Conservation (phyloP, 1,140 invertebrate species). For the Cydia strobilella region DNA sequence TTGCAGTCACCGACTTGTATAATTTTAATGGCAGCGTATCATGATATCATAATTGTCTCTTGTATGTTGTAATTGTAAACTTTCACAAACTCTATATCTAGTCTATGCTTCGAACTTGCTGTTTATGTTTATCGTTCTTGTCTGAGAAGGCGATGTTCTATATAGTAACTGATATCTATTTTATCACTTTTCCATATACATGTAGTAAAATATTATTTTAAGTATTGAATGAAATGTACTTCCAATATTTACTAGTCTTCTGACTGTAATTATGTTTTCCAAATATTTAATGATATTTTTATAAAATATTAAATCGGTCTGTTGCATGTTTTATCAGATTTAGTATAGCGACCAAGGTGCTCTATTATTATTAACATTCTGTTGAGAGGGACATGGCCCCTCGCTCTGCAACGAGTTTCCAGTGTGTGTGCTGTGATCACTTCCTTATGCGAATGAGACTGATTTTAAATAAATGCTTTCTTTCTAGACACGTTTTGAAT, state of each 20-base stretch:
- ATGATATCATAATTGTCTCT: slow-evolving; percentile 47
- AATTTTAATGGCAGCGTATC: slow-evolving; percentile 49
- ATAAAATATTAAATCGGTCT: slow-evolving; percentile 58
- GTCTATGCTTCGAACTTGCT: slow-evolving; percentile 65
- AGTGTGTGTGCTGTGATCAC: slow-evolving; percentile 79
- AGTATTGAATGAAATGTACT: slow-evolving; percentile 56
- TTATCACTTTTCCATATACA: slow-evolving; percentile 36
- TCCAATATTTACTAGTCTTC: slow-evolving; percentile 55
- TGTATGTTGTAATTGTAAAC: slow-evolving; percentile 51
- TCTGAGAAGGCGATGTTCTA: slow-evolving; percentile 41
- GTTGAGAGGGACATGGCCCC: slow-evolving; percentile 71
- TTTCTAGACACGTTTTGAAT: slow-evolving; percentile 64
- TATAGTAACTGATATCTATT: slow-evolving; percentile 39
- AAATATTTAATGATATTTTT: slow-evolving; percentile 64
- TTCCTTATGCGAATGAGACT: slow-evolving; percentile 80
- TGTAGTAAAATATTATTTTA: slow-evolving; percentile 42
- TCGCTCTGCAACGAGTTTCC: slow-evolving; percentile 77
- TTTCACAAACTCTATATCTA: slow-evolving; percentile 67
- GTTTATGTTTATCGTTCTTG: slow-evolving; percentile 53
- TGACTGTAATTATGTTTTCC: slow-evolving; percentile 54
- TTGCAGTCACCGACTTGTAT: slow-evolving; percentile 59
- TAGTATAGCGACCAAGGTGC: slow-evolving; percentile 76
- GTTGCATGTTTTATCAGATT: slow-evolving; percentile 69
- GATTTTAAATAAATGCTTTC: slow-evolving; percentile 76
- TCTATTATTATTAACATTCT: slow-evolving; percentile 71